Percentiles rank a stretch among this genome's conserved stretches.
These are phyloP conservation scores for Tyrophagus putrescentiae DNA, from an alignment of 1,140 invertebrate species.

Conservation along the genomic window DNA sequence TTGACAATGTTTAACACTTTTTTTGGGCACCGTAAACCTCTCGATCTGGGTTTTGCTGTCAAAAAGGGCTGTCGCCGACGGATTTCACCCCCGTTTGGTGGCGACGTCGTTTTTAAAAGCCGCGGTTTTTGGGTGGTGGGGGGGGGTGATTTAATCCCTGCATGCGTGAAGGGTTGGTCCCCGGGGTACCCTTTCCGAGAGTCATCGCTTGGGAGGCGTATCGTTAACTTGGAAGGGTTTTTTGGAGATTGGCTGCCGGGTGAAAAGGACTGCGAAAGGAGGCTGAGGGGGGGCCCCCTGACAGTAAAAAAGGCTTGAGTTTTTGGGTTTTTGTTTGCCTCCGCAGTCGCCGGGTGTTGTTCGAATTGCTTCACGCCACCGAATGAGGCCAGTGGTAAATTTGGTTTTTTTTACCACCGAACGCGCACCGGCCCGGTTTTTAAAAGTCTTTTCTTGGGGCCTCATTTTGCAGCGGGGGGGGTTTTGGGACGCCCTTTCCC, in stretches of 20 bases:
- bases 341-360: conserved; percentile 7
- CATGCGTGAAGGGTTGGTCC: conserved; percentile 18
- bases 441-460: background rate
- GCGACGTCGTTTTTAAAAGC: background rate
- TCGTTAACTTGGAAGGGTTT: background rate
- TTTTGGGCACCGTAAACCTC: background rate
- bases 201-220: background rate
- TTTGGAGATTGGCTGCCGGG: background rate
- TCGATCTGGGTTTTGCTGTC: background rate
- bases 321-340: background rate
- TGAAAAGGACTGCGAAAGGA: background rate
- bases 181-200: background rate
- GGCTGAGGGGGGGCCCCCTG: no score
- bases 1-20: no score
- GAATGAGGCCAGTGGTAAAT: background rate
- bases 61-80: background rate
- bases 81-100: background rate
- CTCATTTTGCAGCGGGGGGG: background rate
- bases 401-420: conserved; percentile 12
- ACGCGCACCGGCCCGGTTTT: conserved; percentile 14
- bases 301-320: background rate
- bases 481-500: background rate
- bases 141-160: no score
- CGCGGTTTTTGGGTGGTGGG: background rate
- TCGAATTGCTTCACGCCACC: background rate